phyloP scores from a whole-genome alignment of 2,797 vertebrate species.

The Danio choprae region DNA sequence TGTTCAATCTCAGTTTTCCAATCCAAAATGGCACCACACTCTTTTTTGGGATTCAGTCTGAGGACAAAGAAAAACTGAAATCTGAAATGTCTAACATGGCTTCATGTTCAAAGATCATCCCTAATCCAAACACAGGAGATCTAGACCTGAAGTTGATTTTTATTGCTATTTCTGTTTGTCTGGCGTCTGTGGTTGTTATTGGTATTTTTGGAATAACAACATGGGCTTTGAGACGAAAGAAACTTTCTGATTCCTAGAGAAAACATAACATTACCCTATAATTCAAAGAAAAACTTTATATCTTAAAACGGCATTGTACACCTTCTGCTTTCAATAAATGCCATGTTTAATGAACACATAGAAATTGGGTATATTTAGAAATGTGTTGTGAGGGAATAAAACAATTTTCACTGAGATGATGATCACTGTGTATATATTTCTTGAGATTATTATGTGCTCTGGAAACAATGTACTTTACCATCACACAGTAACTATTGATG shows the following conservation, averaged over 20 bases:
- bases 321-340: neutral
- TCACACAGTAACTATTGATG: too few relatives aligned
- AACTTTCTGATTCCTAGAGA: neutral
- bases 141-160: neutral
- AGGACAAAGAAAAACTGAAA: conserved; percentile 57
- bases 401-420: too few relatives aligned
- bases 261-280: neutral
- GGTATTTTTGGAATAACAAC: conserved; percentile 26
- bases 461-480: too few relatives aligned
- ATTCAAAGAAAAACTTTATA: neutral
- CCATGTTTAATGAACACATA: too few relatives aligned
- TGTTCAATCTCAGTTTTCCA: conserved; percentile 61
- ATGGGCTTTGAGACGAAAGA: neutral
- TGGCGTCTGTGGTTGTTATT: neutral
- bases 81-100: conserved; percentile 75
- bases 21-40: conserved; percentile 58
- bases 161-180: conserved; percentile 39
- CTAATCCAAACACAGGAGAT: neutral
- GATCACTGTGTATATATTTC: too few relatives aligned
- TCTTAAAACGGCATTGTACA: neutral
- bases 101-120: conserved; percentile 55
- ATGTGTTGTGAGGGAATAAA: too few relatives aligned
- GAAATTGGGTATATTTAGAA: too few relatives aligned
- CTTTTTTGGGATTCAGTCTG: conserved; percentile 68
- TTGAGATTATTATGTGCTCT: too few relatives aligned